Percentiles rank a stretch among this genome's conserved stretches.
These are phyloP conservation scores for Graphium colonna DNA, from an alignment of 2,888 invertebrate species.

Conservation along the genomic window DNA sequence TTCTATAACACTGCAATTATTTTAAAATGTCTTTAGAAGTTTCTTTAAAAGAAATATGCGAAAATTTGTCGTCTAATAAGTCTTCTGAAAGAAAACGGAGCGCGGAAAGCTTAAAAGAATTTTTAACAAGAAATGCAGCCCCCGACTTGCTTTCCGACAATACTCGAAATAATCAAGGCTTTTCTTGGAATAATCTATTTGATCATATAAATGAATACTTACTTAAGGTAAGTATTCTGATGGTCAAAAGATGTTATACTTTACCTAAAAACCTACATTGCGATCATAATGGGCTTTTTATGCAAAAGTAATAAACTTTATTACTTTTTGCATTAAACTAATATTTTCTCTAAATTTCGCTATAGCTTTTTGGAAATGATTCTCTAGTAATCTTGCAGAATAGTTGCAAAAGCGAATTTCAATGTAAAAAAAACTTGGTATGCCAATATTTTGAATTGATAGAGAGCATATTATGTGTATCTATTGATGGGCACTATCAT, in stretches of 20 bases:
- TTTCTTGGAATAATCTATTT: constrained; percentile 68
- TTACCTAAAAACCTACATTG: neutral
- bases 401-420: too few relatives aligned
- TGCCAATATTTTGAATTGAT: too few relatives aligned
- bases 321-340: too few relatives aligned
- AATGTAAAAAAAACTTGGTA: too few relatives aligned
- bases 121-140: constrained; percentile 59
- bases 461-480: too few relatives aligned
- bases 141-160: constrained; percentile 59
- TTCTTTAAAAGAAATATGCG: constrained; percentile 54
- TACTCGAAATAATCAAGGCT: constrained; percentile 51
- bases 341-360: too few relatives aligned
- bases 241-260: too few relatives aligned
- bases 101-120: constrained; percentile 63
- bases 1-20: neutral
- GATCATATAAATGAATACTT: constrained; percentile 62
- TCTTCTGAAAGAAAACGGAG: constrained; percentile 68
- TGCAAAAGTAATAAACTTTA: too few relatives aligned
- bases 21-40: constrained; percentile 55
- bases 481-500: too few relatives aligned
- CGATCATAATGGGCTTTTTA: too few relatives aligned
- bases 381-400: too few relatives aligned
- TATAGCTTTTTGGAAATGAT: too few relatives aligned
- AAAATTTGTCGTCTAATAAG: constrained; percentile 55
- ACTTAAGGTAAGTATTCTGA: constrained; percentile 50